phyloP scores from a whole-genome alignment of 1,140 invertebrate genomes.

The Sipha flava region DNA sequence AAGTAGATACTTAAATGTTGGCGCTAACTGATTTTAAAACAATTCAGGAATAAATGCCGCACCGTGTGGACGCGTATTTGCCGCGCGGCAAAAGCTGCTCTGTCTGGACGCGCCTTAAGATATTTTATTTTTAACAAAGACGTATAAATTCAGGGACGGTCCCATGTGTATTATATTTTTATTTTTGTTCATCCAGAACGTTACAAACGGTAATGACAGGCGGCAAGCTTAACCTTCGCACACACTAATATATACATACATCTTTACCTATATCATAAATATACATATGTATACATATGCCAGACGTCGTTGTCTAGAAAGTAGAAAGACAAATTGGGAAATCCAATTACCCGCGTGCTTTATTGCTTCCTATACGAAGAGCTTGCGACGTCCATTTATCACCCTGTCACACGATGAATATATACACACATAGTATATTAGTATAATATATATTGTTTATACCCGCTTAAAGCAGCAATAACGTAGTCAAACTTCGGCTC shows the following conservation, averaged over 20 bases:
- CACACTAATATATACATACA: not conserved
- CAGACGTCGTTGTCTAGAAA: not conserved
- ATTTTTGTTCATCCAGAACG: not conserved
- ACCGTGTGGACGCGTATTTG: too few relatives aligned
- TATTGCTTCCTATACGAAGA: not conserved
- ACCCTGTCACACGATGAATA: not conserved
- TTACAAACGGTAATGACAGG: not conserved
- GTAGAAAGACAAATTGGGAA: not conserved
- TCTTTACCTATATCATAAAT: not conserved
- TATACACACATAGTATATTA: not conserved
- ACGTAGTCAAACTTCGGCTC: not conserved
- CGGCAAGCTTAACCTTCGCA: not conserved
- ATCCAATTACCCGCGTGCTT: slow-evolving; percentile 7
- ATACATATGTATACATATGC: not conserved
- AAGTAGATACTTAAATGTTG: too few relatives aligned
- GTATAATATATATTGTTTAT: too few relatives aligned
- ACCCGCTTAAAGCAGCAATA: too few relatives aligned
- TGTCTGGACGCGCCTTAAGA: too few relatives aligned
- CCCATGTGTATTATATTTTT: too few relatives aligned
- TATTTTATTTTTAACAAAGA: not conserved
- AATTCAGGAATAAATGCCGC: too few relatives aligned
- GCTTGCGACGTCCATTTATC: not conserved
- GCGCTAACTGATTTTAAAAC: too few relatives aligned
- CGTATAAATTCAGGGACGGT: not conserved
- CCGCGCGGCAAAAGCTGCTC: too few relatives aligned